Evolutionary conservation across 2,797 vertebrate genomes (phyloP).

Genomic region (Sitta carolinensis): DNA sequence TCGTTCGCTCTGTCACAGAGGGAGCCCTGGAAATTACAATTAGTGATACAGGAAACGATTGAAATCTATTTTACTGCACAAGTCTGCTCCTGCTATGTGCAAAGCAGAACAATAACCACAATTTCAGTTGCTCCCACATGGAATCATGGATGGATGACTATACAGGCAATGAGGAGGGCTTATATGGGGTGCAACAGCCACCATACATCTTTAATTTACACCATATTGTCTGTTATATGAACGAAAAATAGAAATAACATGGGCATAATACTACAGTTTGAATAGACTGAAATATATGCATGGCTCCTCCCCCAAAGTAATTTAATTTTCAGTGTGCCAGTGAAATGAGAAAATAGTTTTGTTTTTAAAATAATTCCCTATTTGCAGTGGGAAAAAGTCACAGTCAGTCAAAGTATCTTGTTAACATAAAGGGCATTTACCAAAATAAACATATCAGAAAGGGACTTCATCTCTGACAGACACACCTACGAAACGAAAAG

Average conservation of each 20-base stretch:
- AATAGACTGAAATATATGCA: not conserved
- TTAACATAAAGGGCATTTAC: not conserved
- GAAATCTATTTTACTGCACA: conserved; percentile 58
- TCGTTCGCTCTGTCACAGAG: conserved; percentile 62
- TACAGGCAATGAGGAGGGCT: not conserved
- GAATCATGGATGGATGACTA: not conserved
- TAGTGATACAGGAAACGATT: conserved; percentile 54
- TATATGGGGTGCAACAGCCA: not conserved
- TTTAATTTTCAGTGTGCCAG: not conserved
- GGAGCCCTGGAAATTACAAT: conserved; percentile 71
- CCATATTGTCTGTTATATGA: not conserved
- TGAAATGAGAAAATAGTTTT: not conserved
- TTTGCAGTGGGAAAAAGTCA: not conserved
- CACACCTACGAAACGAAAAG: not conserved
- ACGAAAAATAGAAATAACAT: not conserved
- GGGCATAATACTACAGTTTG: not conserved
- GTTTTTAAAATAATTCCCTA: not conserved
- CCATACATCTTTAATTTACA: not conserved
- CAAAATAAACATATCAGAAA: not conserved
- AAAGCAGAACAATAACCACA: conserved; percentile 54
- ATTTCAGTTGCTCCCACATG: not conserved
- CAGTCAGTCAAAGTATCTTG: not conserved
- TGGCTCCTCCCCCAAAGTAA: not conserved
- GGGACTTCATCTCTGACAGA: not conserved
- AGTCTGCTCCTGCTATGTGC: conserved; percentile 47